phyloP scores from a whole-genome alignment of 2,888 invertebrate genomes.

The Meteorus colon region DNA sequence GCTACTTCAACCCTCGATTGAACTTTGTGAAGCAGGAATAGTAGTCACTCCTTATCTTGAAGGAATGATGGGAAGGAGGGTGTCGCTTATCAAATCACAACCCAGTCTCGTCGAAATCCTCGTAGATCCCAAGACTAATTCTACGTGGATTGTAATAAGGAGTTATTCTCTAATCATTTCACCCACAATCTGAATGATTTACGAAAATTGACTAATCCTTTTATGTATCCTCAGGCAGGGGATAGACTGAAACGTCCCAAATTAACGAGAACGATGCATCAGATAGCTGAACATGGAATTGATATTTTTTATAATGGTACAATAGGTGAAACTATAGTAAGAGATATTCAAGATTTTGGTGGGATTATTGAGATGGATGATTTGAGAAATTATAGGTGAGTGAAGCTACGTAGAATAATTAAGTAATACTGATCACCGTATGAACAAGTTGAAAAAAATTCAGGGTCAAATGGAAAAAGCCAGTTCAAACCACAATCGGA shows the following conservation, averaged over 20 bases:
- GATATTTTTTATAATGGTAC: conserved; percentile 85
- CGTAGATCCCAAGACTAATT: conserved; percentile 62
- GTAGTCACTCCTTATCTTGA: conserved; percentile 81
- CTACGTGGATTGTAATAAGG: conserved; percentile 62
- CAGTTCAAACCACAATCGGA: conserved; percentile 76
- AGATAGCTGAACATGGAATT: conserved; percentile 78
- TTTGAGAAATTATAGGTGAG: conserved; percentile 82
- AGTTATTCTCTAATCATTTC: neutral
- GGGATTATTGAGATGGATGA: conserved; percentile 88
- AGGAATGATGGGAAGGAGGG: conserved; percentile 75
- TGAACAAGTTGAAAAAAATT: conserved; percentile 50
- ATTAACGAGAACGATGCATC: conserved; percentile 81
- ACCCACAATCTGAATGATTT: too few species aligned
- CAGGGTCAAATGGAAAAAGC: conserved; percentile 80
- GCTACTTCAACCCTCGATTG: conserved; percentile 85
- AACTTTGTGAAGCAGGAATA: conserved; percentile 83
- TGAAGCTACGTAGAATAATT: conserved; percentile 17
- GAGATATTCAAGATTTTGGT: conserved; percentile 81
- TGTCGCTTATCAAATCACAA: conserved; percentile 76
- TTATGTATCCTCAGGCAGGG: conserved; percentile 70
- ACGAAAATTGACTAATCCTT: neutral
- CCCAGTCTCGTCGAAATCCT: conserved; percentile 77
- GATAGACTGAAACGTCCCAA: conserved; percentile 79
- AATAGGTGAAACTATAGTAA: conserved; percentile 79
- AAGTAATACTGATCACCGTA: neutral